Percentiles rank a stretch among this genome's conserved stretches.
Conservation (phyloP, 2,797 vertebrate species). For the Octomys mimax region DNA sequence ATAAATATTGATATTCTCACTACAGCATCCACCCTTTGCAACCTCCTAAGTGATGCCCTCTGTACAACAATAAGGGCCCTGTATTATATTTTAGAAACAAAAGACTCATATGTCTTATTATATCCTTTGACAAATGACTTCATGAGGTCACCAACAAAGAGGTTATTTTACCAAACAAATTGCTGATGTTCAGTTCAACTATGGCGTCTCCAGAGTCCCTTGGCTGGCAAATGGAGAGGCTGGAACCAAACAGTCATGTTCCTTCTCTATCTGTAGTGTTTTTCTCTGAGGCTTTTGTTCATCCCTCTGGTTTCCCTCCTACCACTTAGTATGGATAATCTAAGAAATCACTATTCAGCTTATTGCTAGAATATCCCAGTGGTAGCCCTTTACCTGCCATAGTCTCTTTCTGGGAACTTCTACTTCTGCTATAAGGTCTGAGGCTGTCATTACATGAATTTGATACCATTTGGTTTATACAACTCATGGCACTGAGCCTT, state of each 20-base stretch:
- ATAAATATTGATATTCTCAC: background rate
- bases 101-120: background rate
- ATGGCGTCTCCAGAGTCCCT: background rate
- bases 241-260: background rate
- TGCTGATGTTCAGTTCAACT: background rate
- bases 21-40: background rate
- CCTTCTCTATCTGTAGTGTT: background rate
- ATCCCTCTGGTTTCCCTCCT: background rate
- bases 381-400: background rate
- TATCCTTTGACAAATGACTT: constrained; percentile 7
- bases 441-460: background rate
- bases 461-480: background rate
- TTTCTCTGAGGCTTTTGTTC: background rate
- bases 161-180: background rate
- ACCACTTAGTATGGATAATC: background rate
- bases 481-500: background rate
- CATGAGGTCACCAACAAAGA: constrained; percentile 24
- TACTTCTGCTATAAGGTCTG: background rate
- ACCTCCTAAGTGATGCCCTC: background rate
- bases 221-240: background rate
- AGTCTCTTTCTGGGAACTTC: background rate
- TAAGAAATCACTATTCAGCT: background rate
- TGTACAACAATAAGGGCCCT: background rate
- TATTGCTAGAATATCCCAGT: background rate
- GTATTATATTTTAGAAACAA: background rate